Conservation (phyloP, 2,888 invertebrate genomes). For the Platypus cylindrus region DNA sequence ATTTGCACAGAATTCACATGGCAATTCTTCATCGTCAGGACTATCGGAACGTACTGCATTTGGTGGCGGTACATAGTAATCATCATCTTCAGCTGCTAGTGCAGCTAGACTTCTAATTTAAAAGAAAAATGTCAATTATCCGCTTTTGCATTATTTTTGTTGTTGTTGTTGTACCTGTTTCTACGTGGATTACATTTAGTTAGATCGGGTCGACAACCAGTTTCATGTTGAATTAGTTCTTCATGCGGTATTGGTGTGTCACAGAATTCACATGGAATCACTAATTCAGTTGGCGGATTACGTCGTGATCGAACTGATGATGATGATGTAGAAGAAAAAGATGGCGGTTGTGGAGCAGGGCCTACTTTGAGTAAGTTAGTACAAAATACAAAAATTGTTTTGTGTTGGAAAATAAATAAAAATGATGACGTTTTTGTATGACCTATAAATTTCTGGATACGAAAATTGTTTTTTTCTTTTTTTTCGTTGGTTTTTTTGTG, state of each 20-base stretch:
- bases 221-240: slow-evolving; percentile 40
- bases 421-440: too few species aligned
- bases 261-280: slow-evolving; percentile 45
- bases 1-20: slow-evolving; percentile 47
- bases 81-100: slow-evolving; percentile 9
- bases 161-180: slow-evolving; percentile 12
- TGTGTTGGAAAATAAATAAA: too few species aligned
- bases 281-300: slow-evolving; percentile 39
- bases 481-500: too few species aligned
- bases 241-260: slow-evolving; percentile 39
- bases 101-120: slow-evolving; percentile 2
- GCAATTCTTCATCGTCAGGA: slow-evolving; percentile 36
- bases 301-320: slow-evolving; percentile 32
- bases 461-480: too few species aligned
- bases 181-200: slow-evolving; percentile 28
- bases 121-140: not conserved
- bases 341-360: slow-evolving; percentile 40
- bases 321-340: too few species aligned
- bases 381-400: not conserved
- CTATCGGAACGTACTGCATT: slow-evolving; percentile 11
- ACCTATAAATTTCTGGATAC: too few species aligned
- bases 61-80: slow-evolving; percentile 10
- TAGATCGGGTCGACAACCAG: slow-evolving; percentile 36
- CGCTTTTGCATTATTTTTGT: too few species aligned
- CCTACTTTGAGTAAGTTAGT: too few species aligned